A percentile compares a stretch with the other conserved stretches of the same genome.
Conservation (phyloP, 2,113 vertebrate genomes). For the Passer montanus region DNA sequence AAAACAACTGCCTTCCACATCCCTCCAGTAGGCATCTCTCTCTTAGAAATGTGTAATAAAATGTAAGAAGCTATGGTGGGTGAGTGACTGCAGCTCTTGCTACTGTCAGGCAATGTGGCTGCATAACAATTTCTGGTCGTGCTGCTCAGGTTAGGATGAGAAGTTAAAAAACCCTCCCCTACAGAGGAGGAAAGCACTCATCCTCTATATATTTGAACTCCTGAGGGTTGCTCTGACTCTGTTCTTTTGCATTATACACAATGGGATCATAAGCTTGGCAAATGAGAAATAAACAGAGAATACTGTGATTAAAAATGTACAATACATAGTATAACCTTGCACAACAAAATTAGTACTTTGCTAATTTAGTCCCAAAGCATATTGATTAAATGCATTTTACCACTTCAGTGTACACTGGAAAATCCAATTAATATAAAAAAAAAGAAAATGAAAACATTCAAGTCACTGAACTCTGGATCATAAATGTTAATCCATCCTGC, state of each 20-base stretch:
- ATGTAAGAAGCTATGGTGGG: background rate
- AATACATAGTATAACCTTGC: conserved; percentile 65
- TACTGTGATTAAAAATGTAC: conserved; percentile 67
- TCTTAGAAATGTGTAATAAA: background rate
- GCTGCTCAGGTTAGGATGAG: conserved; percentile 15
- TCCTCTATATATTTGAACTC: conserved; percentile 34
- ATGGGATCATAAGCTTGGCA: conserved; percentile 51
- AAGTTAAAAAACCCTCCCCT: conserved; percentile 4
- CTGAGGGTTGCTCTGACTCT: background rate
- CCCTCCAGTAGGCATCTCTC: background rate
- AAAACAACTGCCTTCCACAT: background rate
- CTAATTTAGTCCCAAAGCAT: conserved; percentile 71
- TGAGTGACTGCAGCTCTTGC: background rate
- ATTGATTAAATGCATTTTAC: conserved; percentile 74
- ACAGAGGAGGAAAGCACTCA: background rate
- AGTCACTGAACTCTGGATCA: conserved; percentile 65
- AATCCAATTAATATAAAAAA: conserved; percentile 72
- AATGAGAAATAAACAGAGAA: conserved; percentile 65
- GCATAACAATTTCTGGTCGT: background rate
- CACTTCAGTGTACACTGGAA: conserved; percentile 62
- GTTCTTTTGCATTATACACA: conserved; percentile 59
- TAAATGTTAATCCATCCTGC: conserved; percentile 64
- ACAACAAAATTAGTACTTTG: conserved; percentile 70
- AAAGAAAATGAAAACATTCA: conserved; percentile 64
- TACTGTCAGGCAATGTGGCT: background rate